phyloP scores from a whole-genome alignment of 2,113 vertebrate species.

The Alligator mississippiensis region DNA sequence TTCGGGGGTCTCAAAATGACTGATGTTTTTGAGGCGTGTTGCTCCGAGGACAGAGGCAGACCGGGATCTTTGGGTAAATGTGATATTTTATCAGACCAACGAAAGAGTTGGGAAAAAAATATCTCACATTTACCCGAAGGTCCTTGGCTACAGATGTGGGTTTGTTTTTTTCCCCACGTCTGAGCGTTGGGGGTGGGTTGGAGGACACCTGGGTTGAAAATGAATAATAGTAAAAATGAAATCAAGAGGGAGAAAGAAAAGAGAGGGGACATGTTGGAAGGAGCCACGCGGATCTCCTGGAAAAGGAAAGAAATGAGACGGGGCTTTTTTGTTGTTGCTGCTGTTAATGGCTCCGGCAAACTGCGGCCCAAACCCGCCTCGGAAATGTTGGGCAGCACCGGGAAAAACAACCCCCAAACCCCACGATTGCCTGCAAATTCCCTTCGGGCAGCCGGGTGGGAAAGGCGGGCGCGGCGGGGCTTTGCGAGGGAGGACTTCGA shows the following conservation, averaged over 20 bases:
- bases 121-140: no score
- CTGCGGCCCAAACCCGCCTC: background rate
- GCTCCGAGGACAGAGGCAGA: no score
- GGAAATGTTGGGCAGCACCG: background rate
- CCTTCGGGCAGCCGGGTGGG: background rate
- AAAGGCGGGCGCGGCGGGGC: background rate
- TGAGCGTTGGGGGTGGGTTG: background rate
- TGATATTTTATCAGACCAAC: no score
- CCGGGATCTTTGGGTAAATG: no score
- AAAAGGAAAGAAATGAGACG: background rate
- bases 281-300: background rate
- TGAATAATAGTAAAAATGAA: background rate
- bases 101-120: no score
- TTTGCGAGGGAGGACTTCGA: background rate
- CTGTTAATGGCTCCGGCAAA: background rate
- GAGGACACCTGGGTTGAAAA: background rate
- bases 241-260: no score
- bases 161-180: no score
- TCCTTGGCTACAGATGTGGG: no score
- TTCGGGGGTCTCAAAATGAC: no score
- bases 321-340: background rate
- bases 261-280: background rate
- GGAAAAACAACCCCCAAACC: background rate
- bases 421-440: slow-evolving; percentile 24
- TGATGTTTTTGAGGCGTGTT: no score